Percentiles rank a stretch among this genome's conserved stretches.
These are phyloP conservation scores for Desoria tigrina DNA, from an alignment of 2,888 invertebrate species.

Conservation along the genomic window DNA sequence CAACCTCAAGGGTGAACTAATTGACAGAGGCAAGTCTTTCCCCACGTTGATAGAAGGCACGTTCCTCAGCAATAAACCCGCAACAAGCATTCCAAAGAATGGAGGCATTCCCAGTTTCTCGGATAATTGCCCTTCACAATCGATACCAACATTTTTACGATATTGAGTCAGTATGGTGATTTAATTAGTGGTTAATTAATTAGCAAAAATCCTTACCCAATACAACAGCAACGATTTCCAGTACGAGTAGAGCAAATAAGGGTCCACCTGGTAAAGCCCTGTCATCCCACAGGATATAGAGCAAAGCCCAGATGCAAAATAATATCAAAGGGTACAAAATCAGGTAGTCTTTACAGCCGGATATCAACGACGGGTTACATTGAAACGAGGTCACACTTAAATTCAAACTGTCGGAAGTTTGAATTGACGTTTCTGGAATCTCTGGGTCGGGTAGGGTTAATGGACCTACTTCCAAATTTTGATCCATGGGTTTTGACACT, in stretches of 20 bases:
- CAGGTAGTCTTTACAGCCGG: too few species aligned
- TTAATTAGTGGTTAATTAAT: not conserved
- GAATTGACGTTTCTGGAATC: too few species aligned
- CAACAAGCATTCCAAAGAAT: constrained; percentile 45
- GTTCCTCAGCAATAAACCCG: constrained; percentile 49
- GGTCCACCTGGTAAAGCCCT: constrained; percentile 43
- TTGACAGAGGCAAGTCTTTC: constrained; percentile 28
- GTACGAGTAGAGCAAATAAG: constrained; percentile 40
- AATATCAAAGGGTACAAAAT: constrained; percentile 28
- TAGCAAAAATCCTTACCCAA: constrained; percentile 38
- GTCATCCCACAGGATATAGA: constrained; percentile 45
- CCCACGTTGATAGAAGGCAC: constrained; percentile 41
- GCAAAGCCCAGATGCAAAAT: constrained; percentile 40
- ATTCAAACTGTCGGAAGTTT: too few species aligned
- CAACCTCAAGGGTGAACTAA: constrained; percentile 44
- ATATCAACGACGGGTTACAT: too few species aligned
- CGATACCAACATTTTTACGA: too few species aligned
- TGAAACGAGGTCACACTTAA: too few species aligned
- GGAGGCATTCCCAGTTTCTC: constrained; percentile 33
- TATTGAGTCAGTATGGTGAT: not conserved
- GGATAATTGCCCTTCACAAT: not conserved
- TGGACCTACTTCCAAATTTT: too few species aligned
- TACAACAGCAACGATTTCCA: constrained; percentile 40
- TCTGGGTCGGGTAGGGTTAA: too few species aligned
- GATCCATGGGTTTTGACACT: too few species aligned